phyloP scores from a whole-genome alignment of 2,888 invertebrate genomes.

The Suillia variegata region DNA sequence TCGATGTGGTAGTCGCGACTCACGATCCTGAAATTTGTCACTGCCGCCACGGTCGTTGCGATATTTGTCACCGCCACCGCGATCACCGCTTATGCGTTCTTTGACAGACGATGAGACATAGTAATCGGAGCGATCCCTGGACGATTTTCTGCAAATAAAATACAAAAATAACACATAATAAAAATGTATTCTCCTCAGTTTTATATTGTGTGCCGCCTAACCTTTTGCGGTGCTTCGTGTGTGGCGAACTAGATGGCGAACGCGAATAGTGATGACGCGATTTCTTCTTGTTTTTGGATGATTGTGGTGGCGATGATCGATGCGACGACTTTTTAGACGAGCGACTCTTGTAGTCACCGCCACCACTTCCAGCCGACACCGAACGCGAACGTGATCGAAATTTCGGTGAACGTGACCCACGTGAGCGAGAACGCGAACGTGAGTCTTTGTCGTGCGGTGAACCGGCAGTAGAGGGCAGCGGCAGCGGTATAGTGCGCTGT shows the following conservation, averaged over 20 bases:
- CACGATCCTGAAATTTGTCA: conserved; percentile 42
- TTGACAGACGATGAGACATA: conserved; percentile 53
- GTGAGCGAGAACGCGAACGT: conserved; percentile 51
- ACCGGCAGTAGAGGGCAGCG: conserved; percentile 48
- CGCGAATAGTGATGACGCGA: conserved; percentile 57
- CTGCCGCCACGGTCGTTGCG: conserved; percentile 42
- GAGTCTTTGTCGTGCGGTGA: conserved; percentile 54
- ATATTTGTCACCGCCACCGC: conserved; percentile 42
- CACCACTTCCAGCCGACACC: conserved; percentile 37
- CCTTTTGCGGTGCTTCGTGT: conserved; percentile 59
- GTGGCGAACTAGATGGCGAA: conserved; percentile 58
- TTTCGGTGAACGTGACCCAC: conserved; percentile 13
- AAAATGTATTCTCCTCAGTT: not conserved
- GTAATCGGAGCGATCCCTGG: conserved; percentile 49
- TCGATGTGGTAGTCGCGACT: conserved; percentile 29
- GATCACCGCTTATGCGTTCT: conserved; percentile 40
- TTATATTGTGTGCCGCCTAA: conserved; percentile 24
- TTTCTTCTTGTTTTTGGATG: conserved; percentile 57
- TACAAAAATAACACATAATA: not conserved
- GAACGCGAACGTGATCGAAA: conserved; percentile 40
- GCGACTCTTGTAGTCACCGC: conserved; percentile 31
- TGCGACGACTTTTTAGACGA: conserved; percentile 51
- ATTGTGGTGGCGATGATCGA: conserved; percentile 29
- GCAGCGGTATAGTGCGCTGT: conserved; percentile 62
- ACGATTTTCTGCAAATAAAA: conserved; percentile 34